Evolutionary conservation across 92 coral and sea anemone species (phyloP), one percentile per base, ranked within the genome.

Genomic region (Porites cylindrica): DNA sequence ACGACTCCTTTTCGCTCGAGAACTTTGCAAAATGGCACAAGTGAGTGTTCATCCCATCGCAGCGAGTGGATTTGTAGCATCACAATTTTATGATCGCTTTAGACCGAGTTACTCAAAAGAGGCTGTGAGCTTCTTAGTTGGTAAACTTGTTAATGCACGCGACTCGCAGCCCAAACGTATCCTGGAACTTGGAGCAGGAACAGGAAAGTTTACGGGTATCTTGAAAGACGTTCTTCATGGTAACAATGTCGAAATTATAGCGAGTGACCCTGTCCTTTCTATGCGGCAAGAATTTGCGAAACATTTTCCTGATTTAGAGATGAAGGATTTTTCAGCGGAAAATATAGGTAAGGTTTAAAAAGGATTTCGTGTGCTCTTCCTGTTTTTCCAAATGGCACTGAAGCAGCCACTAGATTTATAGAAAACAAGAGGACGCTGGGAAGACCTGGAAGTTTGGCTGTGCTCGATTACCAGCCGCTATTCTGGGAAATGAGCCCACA

Each of bases 171-270:
- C 76, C 13, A 23, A 85, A 38, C 82, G 92, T 6, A 76, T 94
- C 26, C 66, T 94, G 50, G 98, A 96, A 83, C 71, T 94, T 7
- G 97, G 98, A 17, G 81, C 97, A 11, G 98, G 98, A 5, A 96
- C 98, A 10, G 98, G 98, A 43, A 92, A 86, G 76, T 96, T 96
- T 43, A 96, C 98, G 13, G 77, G 91, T n/a, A 90, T 72, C 1
- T 74, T 92, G 82, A 26, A 72, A 19, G 84, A 88, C 20, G 93
- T 85, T 13, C 90, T 96, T 69, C 82, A 70, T 5, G 79, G 63
- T 10, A 83, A 59, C 16, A 29, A 79, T n/a, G 63, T 86, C 43
- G 60, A 88, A 20, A 87, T 87, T 79, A 78, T 89, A 19, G 86
- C 98, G 6, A 94, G 95, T 17, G 97, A 96, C 64, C 90, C 98